phyloP scores from a whole-genome alignment of 2,888 invertebrate species.

The Amiota mariae region DNA sequence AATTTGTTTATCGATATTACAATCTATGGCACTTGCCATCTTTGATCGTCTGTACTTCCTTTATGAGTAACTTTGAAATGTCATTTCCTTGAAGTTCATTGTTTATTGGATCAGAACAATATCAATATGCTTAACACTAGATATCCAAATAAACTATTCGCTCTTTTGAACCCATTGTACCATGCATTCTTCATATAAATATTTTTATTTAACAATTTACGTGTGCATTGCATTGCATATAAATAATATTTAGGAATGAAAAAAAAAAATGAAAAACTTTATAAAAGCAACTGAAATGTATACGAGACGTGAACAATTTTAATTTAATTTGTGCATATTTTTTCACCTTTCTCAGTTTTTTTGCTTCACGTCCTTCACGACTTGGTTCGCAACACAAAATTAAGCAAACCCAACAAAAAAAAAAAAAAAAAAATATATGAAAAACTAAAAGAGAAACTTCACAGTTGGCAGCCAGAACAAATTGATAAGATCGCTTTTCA shows the following conservation, averaged over 20 bases:
- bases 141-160: too few relatives aligned
- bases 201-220: not conserved
- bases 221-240: slow-evolving; percentile 2
- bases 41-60: too few relatives aligned
- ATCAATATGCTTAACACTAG: too few relatives aligned
- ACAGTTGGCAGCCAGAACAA: slow-evolving; percentile 24
- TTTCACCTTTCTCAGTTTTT: not conserved
- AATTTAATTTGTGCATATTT: slow-evolving; percentile 24
- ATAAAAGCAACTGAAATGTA: not conserved
- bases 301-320: slow-evolving; percentile 10
- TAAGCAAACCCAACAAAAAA: too few relatives aligned
- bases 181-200: too few relatives aligned
- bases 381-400: not conserved
- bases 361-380: not conserved
- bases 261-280: not conserved
- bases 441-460: not conserved
- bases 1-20: too few relatives aligned
- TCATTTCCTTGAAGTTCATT: too few relatives aligned
- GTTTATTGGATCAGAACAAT: too few relatives aligned
- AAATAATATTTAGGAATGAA: not conserved
- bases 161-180: too few relatives aligned
- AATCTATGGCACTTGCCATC: too few relatives aligned
- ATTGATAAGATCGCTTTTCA: slow-evolving; percentile 32
- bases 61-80: too few relatives aligned
- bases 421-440: too few relatives aligned